Conservation (phyloP, 2,113 vertebrate species). For the Felis chaus region DNA sequence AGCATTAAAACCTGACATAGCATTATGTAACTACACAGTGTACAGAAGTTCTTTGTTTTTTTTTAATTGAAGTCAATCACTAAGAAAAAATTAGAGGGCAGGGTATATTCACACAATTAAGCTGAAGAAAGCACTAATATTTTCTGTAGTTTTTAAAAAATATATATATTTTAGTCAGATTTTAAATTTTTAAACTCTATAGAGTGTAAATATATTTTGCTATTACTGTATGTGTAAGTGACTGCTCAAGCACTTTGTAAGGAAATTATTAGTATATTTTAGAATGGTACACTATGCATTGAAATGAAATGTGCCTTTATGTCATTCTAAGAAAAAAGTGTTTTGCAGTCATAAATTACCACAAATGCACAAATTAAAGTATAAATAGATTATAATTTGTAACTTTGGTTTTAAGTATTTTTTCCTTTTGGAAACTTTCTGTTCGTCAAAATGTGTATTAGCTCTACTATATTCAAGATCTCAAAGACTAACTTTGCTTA, state of each 20-base stretch:
- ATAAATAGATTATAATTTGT: conserved; percentile 87
- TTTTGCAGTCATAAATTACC: conserved; percentile 92
- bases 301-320: conserved; percentile 90
- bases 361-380: conserved; percentile 96
- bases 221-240: conserved; percentile 90
- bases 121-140: conserved; percentile 97
- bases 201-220: conserved; percentile 96
- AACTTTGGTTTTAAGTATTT: conserved; percentile 80
- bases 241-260: conserved; percentile 94
- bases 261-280: conserved; percentile 88
- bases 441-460: not conserved
- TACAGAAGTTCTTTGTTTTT: conserved; percentile 83
- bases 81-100: conserved; percentile 87
- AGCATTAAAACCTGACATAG: conserved; percentile 81
- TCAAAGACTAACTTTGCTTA: not conserved
- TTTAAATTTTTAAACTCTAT: conserved; percentile 90
- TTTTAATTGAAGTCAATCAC: conserved; percentile 88
- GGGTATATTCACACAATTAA: conserved; percentile 92
- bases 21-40: conserved; percentile 86
- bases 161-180: conserved; percentile 89
- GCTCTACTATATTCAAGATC: conserved; percentile 12
- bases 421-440: conserved; percentile 70
- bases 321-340: conserved; percentile 86
- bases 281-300: conserved; percentile 95
- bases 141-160: conserved; percentile 90